phyloP scores from a whole-genome alignment of 2,888 invertebrate species.

The Chymomyza fuscimana region DNA sequence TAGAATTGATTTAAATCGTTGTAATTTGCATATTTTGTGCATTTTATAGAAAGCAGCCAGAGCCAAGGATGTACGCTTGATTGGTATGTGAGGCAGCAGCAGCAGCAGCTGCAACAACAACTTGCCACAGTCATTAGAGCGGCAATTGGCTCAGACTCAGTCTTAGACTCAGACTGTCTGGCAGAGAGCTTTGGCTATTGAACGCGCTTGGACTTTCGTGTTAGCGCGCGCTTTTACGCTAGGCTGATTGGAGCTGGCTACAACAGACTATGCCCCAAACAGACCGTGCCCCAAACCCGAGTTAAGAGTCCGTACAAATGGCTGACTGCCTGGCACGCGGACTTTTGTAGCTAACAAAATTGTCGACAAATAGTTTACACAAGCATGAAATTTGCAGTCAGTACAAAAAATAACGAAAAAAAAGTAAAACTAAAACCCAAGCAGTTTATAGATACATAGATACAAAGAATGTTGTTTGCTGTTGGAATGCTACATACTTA shows the following conservation, averaged over 20 bases:
- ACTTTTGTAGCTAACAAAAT: slow-evolving; percentile 76
- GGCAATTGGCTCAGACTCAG: slow-evolving; percentile 41
- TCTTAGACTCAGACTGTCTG: background rate
- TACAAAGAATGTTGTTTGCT: slow-evolving; percentile 26
- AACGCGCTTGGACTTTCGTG: slow-evolving; percentile 44
- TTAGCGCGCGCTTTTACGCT: slow-evolving; percentile 61
- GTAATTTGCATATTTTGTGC: slow-evolving; percentile 61
- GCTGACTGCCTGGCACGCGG: slow-evolving; percentile 57
- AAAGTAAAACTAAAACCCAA: slow-evolving; percentile 25
- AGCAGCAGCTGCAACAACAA: slow-evolving; percentile 18
- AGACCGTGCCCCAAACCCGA: slow-evolving; percentile 7
- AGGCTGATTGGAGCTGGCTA: slow-evolving; percentile 31
- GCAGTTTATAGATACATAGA: slow-evolving; percentile 8
- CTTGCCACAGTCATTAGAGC: slow-evolving; percentile 62
- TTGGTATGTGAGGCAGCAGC: slow-evolving; percentile 27
- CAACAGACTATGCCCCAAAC: background rate
- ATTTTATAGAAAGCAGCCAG: slow-evolving; percentile 45
- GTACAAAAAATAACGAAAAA: slow-evolving; percentile 2
- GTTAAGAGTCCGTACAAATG: background rate
- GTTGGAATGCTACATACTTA: slow-evolving; percentile 48
- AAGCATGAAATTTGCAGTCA: slow-evolving; percentile 74
- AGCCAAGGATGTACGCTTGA: slow-evolving; percentile 37
- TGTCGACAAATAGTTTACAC: slow-evolving; percentile 79
- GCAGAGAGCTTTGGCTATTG: slow-evolving; percentile 2
- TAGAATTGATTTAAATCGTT: slow-evolving; percentile 71